phyloP scores from a whole-genome alignment of 1,140 invertebrate genomes.

The Goniozus legneri region DNA sequence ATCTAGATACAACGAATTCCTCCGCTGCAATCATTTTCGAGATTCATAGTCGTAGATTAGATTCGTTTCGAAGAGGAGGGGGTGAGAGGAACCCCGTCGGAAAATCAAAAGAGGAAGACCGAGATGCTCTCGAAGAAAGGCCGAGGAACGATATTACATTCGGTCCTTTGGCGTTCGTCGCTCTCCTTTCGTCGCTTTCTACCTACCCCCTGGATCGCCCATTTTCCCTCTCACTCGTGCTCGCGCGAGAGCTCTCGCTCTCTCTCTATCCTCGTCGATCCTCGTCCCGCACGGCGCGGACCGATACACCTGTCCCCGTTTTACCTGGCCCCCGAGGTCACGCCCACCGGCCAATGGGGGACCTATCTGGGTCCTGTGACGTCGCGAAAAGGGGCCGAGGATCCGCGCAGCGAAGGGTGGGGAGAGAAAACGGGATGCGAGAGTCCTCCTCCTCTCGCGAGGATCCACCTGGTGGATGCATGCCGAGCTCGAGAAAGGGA shows the following conservation, averaged over 20 bases:
- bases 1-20: too few relatives aligned
- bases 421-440: slow-evolving; percentile 6
- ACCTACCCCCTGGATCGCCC: slow-evolving; percentile 4
- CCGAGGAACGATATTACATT: too few relatives aligned
- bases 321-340: slow-evolving; percentile 33
- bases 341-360: slow-evolving; percentile 47
- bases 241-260: slow-evolving; percentile 2
- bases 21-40: too few relatives aligned
- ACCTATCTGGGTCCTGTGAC: slow-evolving; percentile 32
- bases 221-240: slow-evolving; percentile 5
- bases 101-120: too few relatives aligned
- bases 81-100: too few relatives aligned
- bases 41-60: too few relatives aligned
- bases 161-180: too few relatives aligned
- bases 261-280: slow-evolving; percentile 5
- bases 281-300: slow-evolving; percentile 2
- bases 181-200: slow-evolving; percentile 14
- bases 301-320: slow-evolving; percentile 47
- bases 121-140: slow-evolving; percentile 26
- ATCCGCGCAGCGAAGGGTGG: slow-evolving; percentile 9
- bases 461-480: background rate
- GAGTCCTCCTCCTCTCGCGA: background rate
- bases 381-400: slow-evolving; percentile 25
- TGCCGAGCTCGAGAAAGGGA: slow-evolving; percentile 21
- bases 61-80: too few relatives aligned